A percentile compares a stretch with the other conserved stretches of the same genome.
Conservation (phyloP, 2,888 invertebrate genomes). For the Tachystola acroxantha region DNA sequence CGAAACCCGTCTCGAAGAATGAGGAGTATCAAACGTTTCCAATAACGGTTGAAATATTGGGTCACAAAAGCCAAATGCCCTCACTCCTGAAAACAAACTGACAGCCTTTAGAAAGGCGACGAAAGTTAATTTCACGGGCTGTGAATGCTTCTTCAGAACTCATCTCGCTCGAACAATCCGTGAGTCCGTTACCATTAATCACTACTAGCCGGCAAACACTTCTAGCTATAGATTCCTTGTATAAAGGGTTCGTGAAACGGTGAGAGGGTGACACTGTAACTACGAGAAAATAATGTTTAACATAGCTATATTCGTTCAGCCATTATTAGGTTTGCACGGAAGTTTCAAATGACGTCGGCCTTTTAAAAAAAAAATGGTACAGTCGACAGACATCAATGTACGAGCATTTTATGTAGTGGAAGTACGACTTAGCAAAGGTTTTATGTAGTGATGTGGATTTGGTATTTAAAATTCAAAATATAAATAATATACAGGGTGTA, state of each 20-base stretch:
- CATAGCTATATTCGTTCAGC: no score
- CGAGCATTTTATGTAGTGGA: no score
- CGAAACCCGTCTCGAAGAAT: conserved; percentile 2
- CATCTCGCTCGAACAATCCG: conserved; percentile 68
- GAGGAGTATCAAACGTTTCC: conserved; percentile 29
- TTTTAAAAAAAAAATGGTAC: no score
- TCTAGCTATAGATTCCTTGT: background rate
- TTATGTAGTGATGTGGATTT: no score
- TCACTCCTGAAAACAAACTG: conserved; percentile 54
- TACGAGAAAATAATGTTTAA: no score
- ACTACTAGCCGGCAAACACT: conserved; percentile 42
- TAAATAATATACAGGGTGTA: no score
- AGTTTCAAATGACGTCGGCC: no score
- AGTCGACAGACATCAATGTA: no score
- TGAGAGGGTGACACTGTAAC: background rate
- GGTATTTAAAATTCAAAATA: no score
- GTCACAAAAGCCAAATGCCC: conserved; percentile 43
- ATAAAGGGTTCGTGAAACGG: conserved; percentile 25
- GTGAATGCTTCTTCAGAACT: conserved; percentile 68
- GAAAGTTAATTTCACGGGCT: conserved; percentile 75
- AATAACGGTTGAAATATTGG: conserved; percentile 40
- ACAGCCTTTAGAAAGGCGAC: conserved; percentile 54
- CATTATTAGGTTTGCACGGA: no score
- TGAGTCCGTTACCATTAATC: conserved; percentile 64
- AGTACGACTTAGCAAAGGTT: no score